phyloP scores from a whole-genome alignment of 2,113 vertebrate genomes.

The Genyomyrus donnyi region DNA sequence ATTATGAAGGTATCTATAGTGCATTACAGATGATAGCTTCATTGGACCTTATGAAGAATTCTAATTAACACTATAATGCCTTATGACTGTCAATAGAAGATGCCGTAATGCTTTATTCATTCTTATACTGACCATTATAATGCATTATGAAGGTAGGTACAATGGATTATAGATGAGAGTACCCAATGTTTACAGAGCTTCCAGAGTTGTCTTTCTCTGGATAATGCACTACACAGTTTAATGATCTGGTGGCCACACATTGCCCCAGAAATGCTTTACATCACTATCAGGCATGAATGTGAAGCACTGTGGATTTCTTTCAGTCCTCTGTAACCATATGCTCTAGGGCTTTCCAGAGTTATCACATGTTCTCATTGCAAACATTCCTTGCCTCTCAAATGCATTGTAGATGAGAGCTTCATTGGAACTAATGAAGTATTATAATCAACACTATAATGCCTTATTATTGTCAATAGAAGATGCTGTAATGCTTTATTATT shows the following conservation, averaged over 20 bases:
- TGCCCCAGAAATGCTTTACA: neutral
- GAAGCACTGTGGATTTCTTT: neutral
- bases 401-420: neutral
- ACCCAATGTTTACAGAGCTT: neutral
- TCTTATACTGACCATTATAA: too few relatives aligned
- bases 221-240: neutral
- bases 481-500: too few relatives aligned
- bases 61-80: neutral
- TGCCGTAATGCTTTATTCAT: too few relatives aligned
- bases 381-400: neutral
- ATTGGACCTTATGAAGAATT: neutral
- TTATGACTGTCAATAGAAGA: too few relatives aligned
- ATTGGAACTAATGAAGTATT: too few relatives aligned
- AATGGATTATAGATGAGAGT: too few relatives aligned
- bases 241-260: neutral
- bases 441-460: too few relatives aligned
- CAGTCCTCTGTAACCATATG: neutral
- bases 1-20: neutral
- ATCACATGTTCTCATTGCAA: neutral
- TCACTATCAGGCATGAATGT: neutral
- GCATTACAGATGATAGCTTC: neutral
- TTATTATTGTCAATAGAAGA: too few relatives aligned
- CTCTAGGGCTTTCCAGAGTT: neutral
- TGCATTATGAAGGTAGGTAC: too few relatives aligned
- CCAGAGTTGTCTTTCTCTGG: neutral